Percentiles rank a stretch among this genome's conserved stretches.
Conservation (phyloP, 23 tunicate species). For the Trididemnum nubilum region DNA sequence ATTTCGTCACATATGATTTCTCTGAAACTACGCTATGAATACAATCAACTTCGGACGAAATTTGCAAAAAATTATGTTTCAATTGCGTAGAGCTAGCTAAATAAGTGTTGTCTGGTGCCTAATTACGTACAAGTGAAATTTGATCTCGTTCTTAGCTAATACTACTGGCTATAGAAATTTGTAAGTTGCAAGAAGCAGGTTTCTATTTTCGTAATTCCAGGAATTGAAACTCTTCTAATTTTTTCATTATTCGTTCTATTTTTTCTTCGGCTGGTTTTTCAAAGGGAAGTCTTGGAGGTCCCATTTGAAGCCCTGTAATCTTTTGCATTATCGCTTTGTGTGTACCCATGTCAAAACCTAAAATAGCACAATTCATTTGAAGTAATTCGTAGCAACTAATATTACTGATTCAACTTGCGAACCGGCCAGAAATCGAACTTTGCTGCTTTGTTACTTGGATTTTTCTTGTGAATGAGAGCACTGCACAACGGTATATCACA, state of each 20-base stretch:
- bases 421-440: background rate
- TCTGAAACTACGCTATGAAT: too few species aligned
- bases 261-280: constrained; percentile 34
- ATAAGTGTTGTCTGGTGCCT: too few species aligned
- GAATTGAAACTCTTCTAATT: constrained; percentile 51
- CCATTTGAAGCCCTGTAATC: constrained; percentile 64
- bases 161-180: too few species aligned
- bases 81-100: too few species aligned
- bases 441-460: background rate
- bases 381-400: background rate
- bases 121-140: too few species aligned
- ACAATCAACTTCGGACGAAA: too few species aligned
- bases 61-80: too few species aligned
- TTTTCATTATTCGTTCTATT: constrained; percentile 30
- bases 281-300: constrained; percentile 87
- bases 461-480: too few species aligned
- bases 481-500: too few species aligned
- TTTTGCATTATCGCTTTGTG: constrained; percentile 65
- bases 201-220: constrained; percentile 36
- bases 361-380: background rate
- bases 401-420: background rate
- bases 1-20: too few species aligned
- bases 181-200: too few species aligned
- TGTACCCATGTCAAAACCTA: constrained; percentile 48
- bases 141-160: too few species aligned